phyloP scores from a whole-genome alignment of 1,140 invertebrate species.

The Bombus fervidus region DNA sequence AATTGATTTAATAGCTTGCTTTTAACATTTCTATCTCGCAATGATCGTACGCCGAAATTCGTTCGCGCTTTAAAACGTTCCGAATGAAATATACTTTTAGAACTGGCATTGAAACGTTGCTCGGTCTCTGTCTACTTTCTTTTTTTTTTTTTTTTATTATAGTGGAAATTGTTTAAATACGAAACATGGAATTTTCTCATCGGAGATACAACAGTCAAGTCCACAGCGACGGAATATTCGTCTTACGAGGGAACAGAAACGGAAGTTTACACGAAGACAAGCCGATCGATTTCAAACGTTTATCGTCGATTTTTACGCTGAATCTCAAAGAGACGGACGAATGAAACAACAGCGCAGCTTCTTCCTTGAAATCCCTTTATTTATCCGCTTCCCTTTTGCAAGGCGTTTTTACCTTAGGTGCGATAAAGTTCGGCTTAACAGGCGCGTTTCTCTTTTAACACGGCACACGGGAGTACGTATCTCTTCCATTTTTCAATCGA shows the following conservation, averaged over 20 bases:
- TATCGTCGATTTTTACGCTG: too few species aligned
- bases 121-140: neutral
- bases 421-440: too few species aligned
- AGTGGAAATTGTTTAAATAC: neutral
- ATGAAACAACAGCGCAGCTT: neutral
- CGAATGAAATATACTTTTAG: neutral
- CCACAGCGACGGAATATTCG: neutral
- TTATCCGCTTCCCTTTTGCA: neutral
- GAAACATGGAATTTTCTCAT: neutral
- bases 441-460: neutral
- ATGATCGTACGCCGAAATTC: conserved; percentile 19
- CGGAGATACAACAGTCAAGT: too few species aligned
- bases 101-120: neutral
- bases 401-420: neutral
- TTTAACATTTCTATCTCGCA: conserved; percentile 21
- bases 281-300: neutral
- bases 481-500: conserved; percentile 11
- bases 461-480: neutral
- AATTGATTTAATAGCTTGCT: conserved; percentile 46
- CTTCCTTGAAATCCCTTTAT: neutral
- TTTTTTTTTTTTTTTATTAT: neutral
- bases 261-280: neutral
- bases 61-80: conserved; percentile 6
- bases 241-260: neutral
- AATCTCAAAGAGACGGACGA: neutral